Base-by-base conservation (phyloP, 53 echinoderm and acorn worm genomes). In the Glandiceps talaboti region DNA sequence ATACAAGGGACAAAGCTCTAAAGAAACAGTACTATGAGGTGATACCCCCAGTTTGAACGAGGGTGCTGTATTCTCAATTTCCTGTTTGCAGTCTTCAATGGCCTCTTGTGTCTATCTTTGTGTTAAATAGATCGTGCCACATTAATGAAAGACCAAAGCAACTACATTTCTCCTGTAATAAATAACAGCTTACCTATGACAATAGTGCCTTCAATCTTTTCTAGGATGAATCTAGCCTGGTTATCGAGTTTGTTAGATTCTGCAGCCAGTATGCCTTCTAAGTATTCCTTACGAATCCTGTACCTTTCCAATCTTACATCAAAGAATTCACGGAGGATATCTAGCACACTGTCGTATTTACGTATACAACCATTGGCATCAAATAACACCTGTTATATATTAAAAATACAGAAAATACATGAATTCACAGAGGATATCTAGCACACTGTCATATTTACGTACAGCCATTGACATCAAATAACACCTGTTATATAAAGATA, bases 201-300 rank as follows among this genome's bases (percentile, higher is more conserved):
- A 75, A 97, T 45, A 10, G 85, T 91, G 30, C 91, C 99, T 33
- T 97, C 92, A 26, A 93, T 93, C 85, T 97, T 97, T 87, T 97
- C 99, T 91, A 97, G 79, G 87, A 97, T 94, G 86, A 97, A 97
- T 27, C 99, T 81, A 14, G 99, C 99, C 81, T 97, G 99, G 86
- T 97, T 97, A 84, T 97, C 91, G 76, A 97, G 89, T 26, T 74
- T 83, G 29, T 29, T 82, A 28, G 91, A 89, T 83, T 97, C 99
- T 0, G 99, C 99, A 64, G 80, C 83, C 33, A 93, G 75, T 32
- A 97, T 79, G 28, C 90, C 91, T 79, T 97, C 93, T 33, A 94
- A 29, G 81, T 87, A 91, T 20, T 85, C 89, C 89, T 96, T 96
- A 64, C 96, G 90, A 28, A 82, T 82, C 74, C 82, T 76, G 82